Percentiles rank a stretch among this genome's conserved stretches.
phyloP scores from a whole-genome alignment of 1,140 invertebrate genomes.

The Neodiprion lecontei region DNA sequence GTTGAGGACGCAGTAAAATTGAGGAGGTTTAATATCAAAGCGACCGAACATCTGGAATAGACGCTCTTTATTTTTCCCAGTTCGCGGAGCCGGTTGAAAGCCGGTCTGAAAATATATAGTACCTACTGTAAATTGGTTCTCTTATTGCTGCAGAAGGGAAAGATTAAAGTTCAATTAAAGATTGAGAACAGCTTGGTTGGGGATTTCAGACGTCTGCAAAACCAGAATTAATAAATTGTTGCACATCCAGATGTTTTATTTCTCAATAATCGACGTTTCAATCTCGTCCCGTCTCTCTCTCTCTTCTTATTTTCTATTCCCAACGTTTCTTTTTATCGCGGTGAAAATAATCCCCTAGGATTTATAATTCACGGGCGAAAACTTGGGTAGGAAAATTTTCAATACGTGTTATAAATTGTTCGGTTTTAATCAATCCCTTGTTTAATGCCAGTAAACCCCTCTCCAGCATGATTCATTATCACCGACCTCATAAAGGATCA shows the following conservation, averaged over 20 bases:
- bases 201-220: too few relatives aligned
- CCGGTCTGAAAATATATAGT: slow-evolving; percentile 4
- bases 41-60: background rate
- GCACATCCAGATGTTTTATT: background rate
- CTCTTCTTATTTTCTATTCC: background rate
- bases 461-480: slow-evolving; percentile 49
- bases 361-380: too few relatives aligned
- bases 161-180: slow-evolving; percentile 4
- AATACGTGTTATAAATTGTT: slow-evolving; percentile 21
- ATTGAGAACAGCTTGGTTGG: background rate
- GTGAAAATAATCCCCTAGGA: too few relatives aligned
- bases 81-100: background rate
- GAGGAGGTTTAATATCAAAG: background rate
- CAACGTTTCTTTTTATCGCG: too few relatives aligned
- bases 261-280: slow-evolving; percentile 15
- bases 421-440: slow-evolving; percentile 17
- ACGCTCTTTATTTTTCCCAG: background rate
- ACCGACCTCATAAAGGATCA: slow-evolving; percentile 46
- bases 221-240: too few relatives aligned
- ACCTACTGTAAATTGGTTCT: background rate
- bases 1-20: background rate
- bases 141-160: background rate
- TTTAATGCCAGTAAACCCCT: slow-evolving; percentile 33
- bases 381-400: background rate
- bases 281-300: background rate